Percentiles rank a stretch among this genome's conserved stretches.
Evolutionary conservation across 2,797 vertebrate species (phyloP).

Genomic region (Molossus molossus): DNA sequence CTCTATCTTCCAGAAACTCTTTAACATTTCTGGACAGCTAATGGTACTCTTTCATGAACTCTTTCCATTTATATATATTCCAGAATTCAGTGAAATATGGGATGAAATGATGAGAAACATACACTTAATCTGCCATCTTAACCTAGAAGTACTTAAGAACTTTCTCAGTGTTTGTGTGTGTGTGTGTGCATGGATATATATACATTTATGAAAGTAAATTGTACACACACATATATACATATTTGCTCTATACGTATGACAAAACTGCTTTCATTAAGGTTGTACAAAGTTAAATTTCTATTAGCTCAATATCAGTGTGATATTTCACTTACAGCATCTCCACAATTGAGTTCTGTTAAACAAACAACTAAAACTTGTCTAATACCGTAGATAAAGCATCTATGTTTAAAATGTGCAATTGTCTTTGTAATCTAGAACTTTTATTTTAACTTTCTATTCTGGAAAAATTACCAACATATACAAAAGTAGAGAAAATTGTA

Average conservation of each 20-base stretch:
- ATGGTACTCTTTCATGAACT: not conserved
- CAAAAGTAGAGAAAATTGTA: not conserved
- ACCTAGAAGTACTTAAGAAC: not conserved
- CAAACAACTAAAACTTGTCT: not conserved
- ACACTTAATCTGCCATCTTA: not conserved
- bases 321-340: not conserved
- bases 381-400: not conserved
- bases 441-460: not conserved
- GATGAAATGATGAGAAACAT: not conserved
- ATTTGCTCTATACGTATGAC: not conserved
- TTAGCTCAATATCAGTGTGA: not conserved
- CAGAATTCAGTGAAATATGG: not conserved
- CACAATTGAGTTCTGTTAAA: not conserved
- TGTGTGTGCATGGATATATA: not conserved
- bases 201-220: not conserved
- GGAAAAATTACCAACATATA: not conserved
- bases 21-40: not conserved
- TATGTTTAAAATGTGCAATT: not conserved
- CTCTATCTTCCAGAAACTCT: not conserved
- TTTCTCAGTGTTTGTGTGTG: not conserved
- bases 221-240: not conserved
- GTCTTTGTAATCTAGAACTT: not conserved
- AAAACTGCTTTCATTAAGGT: not conserved
- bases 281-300: not conserved
- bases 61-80: not conserved